Percentiles rank a stretch among this genome's conserved stretches.
These are phyloP conservation scores for Diogma glabrata DNA, from an alignment of 2,888 invertebrate genomes.

Conservation along the genomic window DNA sequence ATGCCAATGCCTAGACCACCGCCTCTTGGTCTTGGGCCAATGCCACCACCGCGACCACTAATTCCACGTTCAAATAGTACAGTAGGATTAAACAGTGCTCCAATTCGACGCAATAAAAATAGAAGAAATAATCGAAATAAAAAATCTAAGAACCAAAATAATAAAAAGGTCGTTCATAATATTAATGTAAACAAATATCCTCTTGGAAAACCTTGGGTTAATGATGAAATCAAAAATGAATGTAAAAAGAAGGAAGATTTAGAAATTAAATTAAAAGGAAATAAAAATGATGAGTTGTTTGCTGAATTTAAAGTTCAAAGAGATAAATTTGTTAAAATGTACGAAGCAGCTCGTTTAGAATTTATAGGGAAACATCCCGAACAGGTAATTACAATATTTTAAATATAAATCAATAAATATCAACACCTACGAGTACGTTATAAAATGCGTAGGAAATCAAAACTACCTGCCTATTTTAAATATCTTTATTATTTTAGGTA, in stretches of 20 bases:
- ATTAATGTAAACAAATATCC: slow-evolving; percentile 35
- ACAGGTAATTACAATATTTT: slow-evolving; percentile 30
- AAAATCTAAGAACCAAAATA: slow-evolving; percentile 1
- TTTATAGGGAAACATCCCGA: slow-evolving; percentile 41
- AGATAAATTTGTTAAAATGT: slow-evolving; percentile 44
- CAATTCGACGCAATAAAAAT: slow-evolving; percentile 16
- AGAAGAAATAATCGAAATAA: slow-evolving; percentile 10
- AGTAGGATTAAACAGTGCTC: slow-evolving; percentile 8
- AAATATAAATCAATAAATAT: neutral
- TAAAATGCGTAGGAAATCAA: too few species aligned
- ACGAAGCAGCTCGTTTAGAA: slow-evolving; percentile 42
- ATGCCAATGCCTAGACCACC: slow-evolving; percentile 15
- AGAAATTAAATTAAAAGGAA: slow-evolving; percentile 36
- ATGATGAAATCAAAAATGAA: slow-evolving; percentile 41
- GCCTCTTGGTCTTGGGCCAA: slow-evolving; percentile 10
- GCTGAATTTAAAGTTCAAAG: slow-evolving; percentile 44
- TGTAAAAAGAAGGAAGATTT: slow-evolving; percentile 43
- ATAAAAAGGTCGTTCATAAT: slow-evolving; percentile 18
- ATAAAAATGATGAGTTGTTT: slow-evolving; percentile 42
- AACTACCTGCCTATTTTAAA: too few species aligned
- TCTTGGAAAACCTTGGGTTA: slow-evolving; percentile 46
- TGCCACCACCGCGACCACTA: slow-evolving; percentile 12
- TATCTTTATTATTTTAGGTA: too few species aligned
- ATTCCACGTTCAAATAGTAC: slow-evolving; percentile 11
- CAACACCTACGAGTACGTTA: too few species aligned